These are phyloP conservation scores for Oscheius sp. DNA, from an alignment of 1,140 invertebrate genomes.

Conservation along the genomic window DNA sequence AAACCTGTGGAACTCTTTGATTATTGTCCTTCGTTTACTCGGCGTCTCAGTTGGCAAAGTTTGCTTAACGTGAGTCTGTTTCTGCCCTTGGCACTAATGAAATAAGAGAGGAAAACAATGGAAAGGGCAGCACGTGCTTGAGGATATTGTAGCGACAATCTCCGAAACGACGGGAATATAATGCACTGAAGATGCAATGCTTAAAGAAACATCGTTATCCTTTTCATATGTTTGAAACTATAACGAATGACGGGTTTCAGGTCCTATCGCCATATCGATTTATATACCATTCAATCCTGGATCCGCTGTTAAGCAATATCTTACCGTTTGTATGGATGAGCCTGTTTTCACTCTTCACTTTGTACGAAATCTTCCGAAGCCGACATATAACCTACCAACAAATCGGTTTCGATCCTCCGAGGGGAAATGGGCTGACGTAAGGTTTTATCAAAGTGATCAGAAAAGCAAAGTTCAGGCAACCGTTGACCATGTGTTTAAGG, in stretches of 20 bases:
- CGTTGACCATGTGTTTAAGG: slow-evolving; percentile 43
- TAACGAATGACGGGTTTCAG: too few species aligned
- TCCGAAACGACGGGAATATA: too few species aligned
- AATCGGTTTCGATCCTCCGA: slow-evolving; percentile 45
- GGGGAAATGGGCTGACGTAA: slow-evolving; percentile 37
- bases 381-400: slow-evolving; percentile 58
- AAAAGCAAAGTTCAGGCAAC: slow-evolving; percentile 41
- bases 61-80: not conserved
- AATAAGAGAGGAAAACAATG: not conserved
- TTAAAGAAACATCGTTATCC: too few species aligned
- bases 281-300: slow-evolving; percentile 55
- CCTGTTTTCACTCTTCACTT: slow-evolving; percentile 54
- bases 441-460: slow-evolving; percentile 13
- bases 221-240: too few species aligned
- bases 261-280: slow-evolving; percentile 57
- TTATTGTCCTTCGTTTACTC: too few species aligned
- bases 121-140: not conserved
- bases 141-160: too few species aligned
- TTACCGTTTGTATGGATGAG: slow-evolving; percentile 59
- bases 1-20: not conserved
- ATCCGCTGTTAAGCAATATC: slow-evolving; percentile 55
- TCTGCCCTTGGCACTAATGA: not conserved
- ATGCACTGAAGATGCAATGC: too few species aligned
- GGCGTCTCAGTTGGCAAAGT: too few species aligned
- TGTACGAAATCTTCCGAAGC: slow-evolving; percentile 56